Evolutionary conservation across 2,113 vertebrate species (phyloP).

Genomic region (Triplophysa siluroides): DNA sequence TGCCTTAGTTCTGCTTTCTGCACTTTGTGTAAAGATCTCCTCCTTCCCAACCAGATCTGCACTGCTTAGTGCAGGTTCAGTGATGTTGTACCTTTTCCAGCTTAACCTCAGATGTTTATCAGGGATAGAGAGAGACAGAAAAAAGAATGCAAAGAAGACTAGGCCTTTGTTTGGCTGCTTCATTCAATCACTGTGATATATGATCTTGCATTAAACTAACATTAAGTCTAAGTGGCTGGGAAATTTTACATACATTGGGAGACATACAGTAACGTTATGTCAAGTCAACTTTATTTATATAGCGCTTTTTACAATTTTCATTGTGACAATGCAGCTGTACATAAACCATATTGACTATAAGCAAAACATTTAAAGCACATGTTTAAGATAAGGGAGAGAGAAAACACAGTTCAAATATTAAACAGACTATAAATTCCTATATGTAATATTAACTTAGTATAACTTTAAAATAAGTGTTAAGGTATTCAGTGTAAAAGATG

Average conservation of each 20-base stretch:
- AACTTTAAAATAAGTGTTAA: no score
- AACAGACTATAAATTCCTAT: no score
- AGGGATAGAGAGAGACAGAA: constrained; percentile 30
- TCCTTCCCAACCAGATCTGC: constrained; percentile 35
- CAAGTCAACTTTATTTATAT: no score
- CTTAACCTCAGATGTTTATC: constrained; percentile 54
- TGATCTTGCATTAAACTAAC: constrained; percentile 42
- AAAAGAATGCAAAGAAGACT: constrained; percentile 40
- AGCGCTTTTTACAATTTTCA: neutral
- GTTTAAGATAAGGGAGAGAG: no score
- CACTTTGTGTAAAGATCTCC: constrained; percentile 22
- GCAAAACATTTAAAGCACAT: no score
- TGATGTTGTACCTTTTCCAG: constrained; percentile 51
- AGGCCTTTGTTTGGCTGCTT: constrained; percentile 46
- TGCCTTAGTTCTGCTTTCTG: constrained; percentile 40
- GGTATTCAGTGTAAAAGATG: no score
- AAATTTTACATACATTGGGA: neutral
- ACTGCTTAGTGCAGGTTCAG: constrained; percentile 51
- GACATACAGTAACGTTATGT: neutral
- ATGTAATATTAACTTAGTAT: no score
- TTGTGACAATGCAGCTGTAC: no score
- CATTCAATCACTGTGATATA: constrained; percentile 45
- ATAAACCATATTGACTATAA: no score
- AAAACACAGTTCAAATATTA: no score
- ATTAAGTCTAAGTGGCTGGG: constrained; percentile 33